phyloP scores from a whole-genome alignment of 2,113 vertebrate species.

The Pogonocichla stellata region DNA sequence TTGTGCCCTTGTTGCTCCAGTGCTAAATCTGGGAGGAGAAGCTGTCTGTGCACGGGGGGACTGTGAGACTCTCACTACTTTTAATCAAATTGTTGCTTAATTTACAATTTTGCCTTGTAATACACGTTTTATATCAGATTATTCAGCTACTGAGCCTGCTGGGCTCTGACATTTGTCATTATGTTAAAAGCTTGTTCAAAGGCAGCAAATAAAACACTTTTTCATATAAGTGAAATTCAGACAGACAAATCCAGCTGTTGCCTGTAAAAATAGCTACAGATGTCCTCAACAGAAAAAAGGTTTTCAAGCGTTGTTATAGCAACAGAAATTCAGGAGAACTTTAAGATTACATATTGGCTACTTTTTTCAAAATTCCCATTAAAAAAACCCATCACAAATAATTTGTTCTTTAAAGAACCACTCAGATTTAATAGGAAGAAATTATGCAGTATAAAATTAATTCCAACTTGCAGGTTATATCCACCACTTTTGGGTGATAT shows the following conservation, averaged over 20 bases:
- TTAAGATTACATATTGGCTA: slow-evolving; percentile 63
- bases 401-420: background rate
- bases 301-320: slow-evolving; percentile 77
- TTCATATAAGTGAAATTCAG: slow-evolving; percentile 67
- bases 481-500: background rate
- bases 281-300: slow-evolving; percentile 72
- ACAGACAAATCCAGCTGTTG: slow-evolving; percentile 79
- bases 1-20: slow-evolving; percentile 19
- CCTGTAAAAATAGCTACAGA: slow-evolving; percentile 80
- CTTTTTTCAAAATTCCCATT: slow-evolving; percentile 45
- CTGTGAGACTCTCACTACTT: background rate
- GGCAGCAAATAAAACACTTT: slow-evolving; percentile 46
- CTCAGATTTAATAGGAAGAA: background rate
- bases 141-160: slow-evolving; percentile 13
- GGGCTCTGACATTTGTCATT: slow-evolving; percentile 55
- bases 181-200: slow-evolving; percentile 55
- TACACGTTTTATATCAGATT: background rate
- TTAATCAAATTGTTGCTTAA: background rate
- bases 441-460: background rate
- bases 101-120: background rate
- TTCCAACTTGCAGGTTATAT: background rate
- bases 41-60: background rate
- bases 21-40: background rate
- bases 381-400: background rate
- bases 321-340: slow-evolving; percentile 73